Evolutionary conservation across 2,888 invertebrate species (phyloP), one percentile per base, ranked within the genome.

Genomic region (Platynereis dumerilii): DNA sequence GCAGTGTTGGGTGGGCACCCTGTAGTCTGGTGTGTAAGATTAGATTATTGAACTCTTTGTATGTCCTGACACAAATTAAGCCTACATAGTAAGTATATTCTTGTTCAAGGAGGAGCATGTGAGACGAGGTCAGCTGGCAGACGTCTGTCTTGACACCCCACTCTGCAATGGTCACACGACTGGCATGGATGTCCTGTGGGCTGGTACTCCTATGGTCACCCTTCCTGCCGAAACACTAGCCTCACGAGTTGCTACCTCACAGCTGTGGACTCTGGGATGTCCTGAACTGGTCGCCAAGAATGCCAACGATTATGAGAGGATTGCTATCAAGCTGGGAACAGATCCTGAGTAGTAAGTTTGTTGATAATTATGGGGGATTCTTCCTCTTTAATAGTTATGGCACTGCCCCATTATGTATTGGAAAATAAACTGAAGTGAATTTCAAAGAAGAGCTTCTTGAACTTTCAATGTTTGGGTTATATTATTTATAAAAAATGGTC

Each of bases 81-180:
- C n/a, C n/a, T n/a, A n/a, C n/a, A n/a, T n/a, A n/a, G n/a, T n/a
- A n/a, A n/a, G n/a, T n/a, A n/a, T n/a, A n/a, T n/a, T n/a, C n/a
- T 55, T 15, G 20, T 45, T 73, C 2, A 68, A 84, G 81, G 86
- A 99, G 83, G 99, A 99, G 81, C 99, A 99, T 82, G 98, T 99
- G 0, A 88, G 99, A 39, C 89, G 99, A 63, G 99, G 98, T 7
- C 98, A 99, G 84, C 87, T 99, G 74, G 96, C 98, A 17, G 99
- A 99, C 85, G 91, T 99, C 34, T 99, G 98, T 80, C 87, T 99
- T 62, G 99, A 99, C 83, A 99, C 99, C 0, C 97, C 97, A 0
- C 87, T 99, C 15, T 99, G 99, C 84, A 99, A 99, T 84, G 99
- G 99, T 3, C 99, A 99, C 83, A 99, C 99, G 0, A 99, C 99